Conservation (phyloP, 2,888 invertebrate genomes). For the Eupithecia subumbrata region DNA sequence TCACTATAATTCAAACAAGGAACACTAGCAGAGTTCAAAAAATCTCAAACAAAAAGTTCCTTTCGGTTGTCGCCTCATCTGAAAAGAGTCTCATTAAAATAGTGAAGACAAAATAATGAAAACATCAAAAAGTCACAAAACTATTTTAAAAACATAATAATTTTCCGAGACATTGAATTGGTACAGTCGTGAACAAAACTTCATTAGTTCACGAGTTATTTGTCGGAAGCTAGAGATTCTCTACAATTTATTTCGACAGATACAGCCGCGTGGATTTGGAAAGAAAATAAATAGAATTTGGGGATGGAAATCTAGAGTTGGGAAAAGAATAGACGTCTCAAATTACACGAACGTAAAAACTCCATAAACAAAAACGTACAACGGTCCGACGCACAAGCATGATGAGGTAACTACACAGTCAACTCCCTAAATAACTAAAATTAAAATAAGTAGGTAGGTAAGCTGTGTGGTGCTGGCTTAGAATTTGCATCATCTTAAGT, state of each 20-base stretch:
- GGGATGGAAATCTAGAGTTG: constrained; percentile 21
- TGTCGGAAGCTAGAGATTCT: constrained; percentile 70
- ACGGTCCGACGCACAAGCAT: too few species aligned
- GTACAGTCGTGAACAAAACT: constrained; percentile 68
- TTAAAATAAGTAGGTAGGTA: not conserved
- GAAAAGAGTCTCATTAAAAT: constrained; percentile 35
- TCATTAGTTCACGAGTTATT: constrained; percentile 67
- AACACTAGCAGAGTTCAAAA: not conserved
- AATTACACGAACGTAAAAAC: not conserved
- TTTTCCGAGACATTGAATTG: constrained; percentile 47
- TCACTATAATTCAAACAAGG: not conserved
- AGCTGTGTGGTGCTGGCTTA: not conserved
- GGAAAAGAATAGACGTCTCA: constrained; percentile 9
- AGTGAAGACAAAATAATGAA: constrained; percentile 40
- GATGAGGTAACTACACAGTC: too few species aligned
- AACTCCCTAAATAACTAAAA: too few species aligned
- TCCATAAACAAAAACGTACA: not conserved
- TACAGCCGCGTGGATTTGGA: constrained; percentile 65
- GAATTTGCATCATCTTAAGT: too few species aligned
- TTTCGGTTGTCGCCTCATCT: not conserved
- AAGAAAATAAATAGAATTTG: constrained; percentile 63
- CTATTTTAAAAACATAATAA: constrained; percentile 47
- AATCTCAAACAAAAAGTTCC: not conserved
- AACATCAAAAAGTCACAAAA: constrained; percentile 42
- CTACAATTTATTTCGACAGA: constrained; percentile 75